Evolutionary conservation across 2,888 invertebrate species (phyloP).

Genomic region (Drosophila mimica): DNA sequence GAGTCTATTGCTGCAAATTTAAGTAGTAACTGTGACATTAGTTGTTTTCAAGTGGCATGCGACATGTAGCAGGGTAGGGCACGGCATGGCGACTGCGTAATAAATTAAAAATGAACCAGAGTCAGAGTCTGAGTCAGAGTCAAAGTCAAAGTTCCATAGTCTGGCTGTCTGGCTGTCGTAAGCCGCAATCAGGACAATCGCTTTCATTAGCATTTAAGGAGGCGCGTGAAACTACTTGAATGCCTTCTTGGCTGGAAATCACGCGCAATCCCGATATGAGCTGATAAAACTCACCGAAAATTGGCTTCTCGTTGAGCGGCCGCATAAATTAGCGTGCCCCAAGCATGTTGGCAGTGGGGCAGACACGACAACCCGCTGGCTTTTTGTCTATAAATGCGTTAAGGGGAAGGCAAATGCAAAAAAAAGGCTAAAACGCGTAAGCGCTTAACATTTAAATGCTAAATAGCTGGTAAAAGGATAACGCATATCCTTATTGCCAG

Average conservation of each 20-base stretch:
- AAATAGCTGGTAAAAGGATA: slow-evolving; percentile 81
- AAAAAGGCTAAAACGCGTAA: slow-evolving; percentile 54
- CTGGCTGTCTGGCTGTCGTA: not conserved
- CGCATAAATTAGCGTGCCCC: slow-evolving; percentile 47
- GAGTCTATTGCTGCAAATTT: not conserved
- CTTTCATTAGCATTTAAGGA: slow-evolving; percentile 47
- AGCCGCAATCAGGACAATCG: slow-evolving; percentile 33
- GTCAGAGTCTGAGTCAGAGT: not conserved
- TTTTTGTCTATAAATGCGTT: slow-evolving; percentile 14
- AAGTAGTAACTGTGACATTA: slow-evolving; percentile 7
- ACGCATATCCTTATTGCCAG: slow-evolving; percentile 74
- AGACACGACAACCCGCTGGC: slow-evolving; percentile 39
- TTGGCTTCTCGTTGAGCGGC: slow-evolving; percentile 62
- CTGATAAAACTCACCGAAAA: slow-evolving; percentile 60
- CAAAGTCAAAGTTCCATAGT: slow-evolving; percentile 8
- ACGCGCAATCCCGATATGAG: slow-evolving; percentile 49
- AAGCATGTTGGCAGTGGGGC: slow-evolving; percentile 5
- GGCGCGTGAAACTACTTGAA: slow-evolving; percentile 48
- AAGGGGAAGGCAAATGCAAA: not conserved
- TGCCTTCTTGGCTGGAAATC: slow-evolving; percentile 26
- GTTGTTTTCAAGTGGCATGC: slow-evolving; percentile 4
- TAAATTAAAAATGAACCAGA: slow-evolving; percentile 23
- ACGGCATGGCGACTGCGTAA: slow-evolving; percentile 36
- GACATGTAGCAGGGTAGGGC: not conserved
- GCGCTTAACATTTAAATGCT: slow-evolving; percentile 78